Base-by-base conservation (phyloP, 2,113 vertebrate genomes). In the Herpailurus yagouaroundi region DNA sequence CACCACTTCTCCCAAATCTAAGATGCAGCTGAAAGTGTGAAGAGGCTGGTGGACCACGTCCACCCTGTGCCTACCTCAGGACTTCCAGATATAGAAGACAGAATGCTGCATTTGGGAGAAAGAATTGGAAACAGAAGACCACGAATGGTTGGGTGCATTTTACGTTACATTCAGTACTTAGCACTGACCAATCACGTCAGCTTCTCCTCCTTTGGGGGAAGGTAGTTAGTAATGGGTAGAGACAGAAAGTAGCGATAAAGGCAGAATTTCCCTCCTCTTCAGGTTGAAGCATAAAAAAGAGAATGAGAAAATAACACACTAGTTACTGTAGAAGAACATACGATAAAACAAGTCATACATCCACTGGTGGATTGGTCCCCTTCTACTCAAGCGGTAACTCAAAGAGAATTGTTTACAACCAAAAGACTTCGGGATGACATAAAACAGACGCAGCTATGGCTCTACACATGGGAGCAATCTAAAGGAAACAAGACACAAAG, bases 381-480 rank as follows among this genome's bases (percentile, higher is more conserved):
- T 68, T 92, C 19, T 4, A 29, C 33, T 48, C 33, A 74, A 23
- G 15, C 18, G 4, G 9, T 55, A 31, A 93, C 63, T 84, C 69
- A 88, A 74, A 92, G 19, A 89, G 48, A 79, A 95, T 45, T 38
- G 60, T 52, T 74, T 81, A 79, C 96, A 96, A 74, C 16, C 14
- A 18, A 80, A 95, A 45, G 38, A 80, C 31, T 36, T 83, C 1
- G 6, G 12, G 31, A 69, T 57, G 16, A 69, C 57, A 64, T 31
- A 68, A 69, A 84, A 41, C 0, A 50, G 10, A 8, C 8, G 21
- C n/a, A 38, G 63, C 15, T 79, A 12, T 27, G 23, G n/a, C 64
- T 92, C 63, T 84, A 1, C 38, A 38, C 8, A 21, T 63, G 55
- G 84, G 8, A n/a, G 38, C 23, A 71, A 15, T 6, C 4, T 29